These are phyloP conservation scores for Acanthosepion lycidas DNA, from an alignment of 2,888 invertebrate species.

Conservation along the genomic window DNA sequence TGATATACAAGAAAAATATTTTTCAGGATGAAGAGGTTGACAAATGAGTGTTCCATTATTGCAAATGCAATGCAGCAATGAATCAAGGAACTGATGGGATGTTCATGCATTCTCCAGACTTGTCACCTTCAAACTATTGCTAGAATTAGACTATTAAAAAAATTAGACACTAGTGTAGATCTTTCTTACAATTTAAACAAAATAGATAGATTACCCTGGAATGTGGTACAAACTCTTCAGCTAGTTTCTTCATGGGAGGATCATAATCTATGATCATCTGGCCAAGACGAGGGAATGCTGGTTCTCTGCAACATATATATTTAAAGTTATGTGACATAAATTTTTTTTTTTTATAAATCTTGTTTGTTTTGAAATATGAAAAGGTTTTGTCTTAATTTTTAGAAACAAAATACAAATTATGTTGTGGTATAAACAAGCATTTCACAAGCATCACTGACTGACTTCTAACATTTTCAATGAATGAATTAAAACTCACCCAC, in stretches of 20 bases:
- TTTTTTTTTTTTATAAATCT: too few relatives aligned
- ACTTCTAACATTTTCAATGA: neutral
- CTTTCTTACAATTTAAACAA: neutral
- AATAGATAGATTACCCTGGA: slow-evolving; percentile 79
- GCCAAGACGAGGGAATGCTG: slow-evolving; percentile 90
- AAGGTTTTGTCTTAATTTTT: too few relatives aligned
- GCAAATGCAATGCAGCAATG: too few relatives aligned
- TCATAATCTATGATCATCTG: slow-evolving; percentile 98
- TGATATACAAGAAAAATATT: too few relatives aligned
- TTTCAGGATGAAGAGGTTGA: too few relatives aligned
- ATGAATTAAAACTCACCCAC: slow-evolving; percentile 65
- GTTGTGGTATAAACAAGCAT: neutral
- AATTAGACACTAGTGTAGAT: neutral
- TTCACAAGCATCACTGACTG: neutral
- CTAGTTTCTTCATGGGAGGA: slow-evolving; percentile 94
- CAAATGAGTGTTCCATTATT: too few relatives aligned
- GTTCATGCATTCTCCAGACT: neutral
- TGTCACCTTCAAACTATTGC: neutral
- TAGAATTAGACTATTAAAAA: neutral
- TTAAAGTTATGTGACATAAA: neutral
- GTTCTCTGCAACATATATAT: slow-evolving; percentile 70
- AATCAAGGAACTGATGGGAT: too few relatives aligned
- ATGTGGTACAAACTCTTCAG: slow-evolving; percentile 97
- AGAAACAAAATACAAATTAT: neutral
- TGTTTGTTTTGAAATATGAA: too few relatives aligned